phyloP scores from a whole-genome alignment of 1,140 invertebrate species.

The Patella vulgata region DNA sequence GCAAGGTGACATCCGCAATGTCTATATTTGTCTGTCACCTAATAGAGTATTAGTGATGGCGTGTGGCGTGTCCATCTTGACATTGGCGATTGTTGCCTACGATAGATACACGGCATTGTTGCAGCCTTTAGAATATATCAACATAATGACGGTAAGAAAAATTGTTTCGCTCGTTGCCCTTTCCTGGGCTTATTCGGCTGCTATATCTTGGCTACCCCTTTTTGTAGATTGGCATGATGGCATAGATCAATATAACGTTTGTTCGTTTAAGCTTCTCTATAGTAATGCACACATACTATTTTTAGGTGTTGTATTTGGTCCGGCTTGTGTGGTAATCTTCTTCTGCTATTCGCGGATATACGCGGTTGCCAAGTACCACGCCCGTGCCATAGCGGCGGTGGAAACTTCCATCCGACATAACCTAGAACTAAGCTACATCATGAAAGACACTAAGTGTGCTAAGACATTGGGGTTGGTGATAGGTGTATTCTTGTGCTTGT shows the following conservation, averaged over 20 bases:
- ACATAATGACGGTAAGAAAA: conserved; percentile 74
- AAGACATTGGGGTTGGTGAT: conserved; percentile 75
- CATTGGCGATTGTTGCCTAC: conserved; percentile 75
- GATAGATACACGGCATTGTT: conserved; percentile 75
- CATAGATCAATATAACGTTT: conserved; percentile 36
- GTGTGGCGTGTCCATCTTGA: conserved; percentile 74
- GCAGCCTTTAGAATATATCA: conserved; percentile 72
- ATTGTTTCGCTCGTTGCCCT: conserved; percentile 72
- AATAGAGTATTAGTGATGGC: conserved; percentile 74
- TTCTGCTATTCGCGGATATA: conserved; percentile 77
- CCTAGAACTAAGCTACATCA: conserved; percentile 38
- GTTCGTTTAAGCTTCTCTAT: conserved; percentile 46
- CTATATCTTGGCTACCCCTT: conserved; percentile 71
- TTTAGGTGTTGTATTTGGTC: conserved; percentile 47
- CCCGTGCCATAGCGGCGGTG: conserved; percentile 75
- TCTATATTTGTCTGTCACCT: conserved; percentile 70
- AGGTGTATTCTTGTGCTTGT: conserved; percentile 73
- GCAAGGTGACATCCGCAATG: conserved; percentile 16
- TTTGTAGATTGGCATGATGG: conserved; percentile 64
- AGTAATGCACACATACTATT: conserved; percentile 37
- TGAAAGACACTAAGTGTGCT: conserved; percentile 70
- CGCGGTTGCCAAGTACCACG: conserved; percentile 74
- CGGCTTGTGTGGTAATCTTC: conserved; percentile 68
- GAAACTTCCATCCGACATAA: conserved; percentile 70
- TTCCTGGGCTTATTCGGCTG: conserved; percentile 73